Percentiles rank a stretch among this genome's conserved stretches.
phyloP scores from a whole-genome alignment of 2,888 invertebrate genomes.

The Autographa pulchrina region DNA sequence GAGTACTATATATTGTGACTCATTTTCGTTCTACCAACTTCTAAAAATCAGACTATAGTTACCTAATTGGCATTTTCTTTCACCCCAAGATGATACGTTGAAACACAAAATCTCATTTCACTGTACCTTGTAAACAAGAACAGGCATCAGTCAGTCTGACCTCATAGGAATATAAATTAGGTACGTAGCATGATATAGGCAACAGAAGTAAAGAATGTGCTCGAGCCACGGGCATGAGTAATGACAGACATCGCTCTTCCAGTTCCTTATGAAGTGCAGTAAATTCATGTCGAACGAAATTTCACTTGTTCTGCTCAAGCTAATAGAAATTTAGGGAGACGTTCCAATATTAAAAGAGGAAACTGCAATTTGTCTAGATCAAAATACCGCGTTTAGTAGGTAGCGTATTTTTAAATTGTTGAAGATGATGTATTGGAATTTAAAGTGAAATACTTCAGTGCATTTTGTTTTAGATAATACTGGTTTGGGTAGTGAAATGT shows the following conservation, averaged over 20 bases:
- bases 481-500: neutral
- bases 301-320: constrained; percentile 75
- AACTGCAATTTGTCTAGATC: constrained; percentile 47
- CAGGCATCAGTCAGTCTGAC: constrained; percentile 72
- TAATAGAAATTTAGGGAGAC: constrained; percentile 68
- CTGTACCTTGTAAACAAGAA: constrained; percentile 69
- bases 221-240: constrained; percentile 78
- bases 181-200: constrained; percentile 52
- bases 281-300: constrained; percentile 83
- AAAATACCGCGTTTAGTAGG: constrained; percentile 22
- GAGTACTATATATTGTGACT: too few relatives aligned
- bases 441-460: neutral
- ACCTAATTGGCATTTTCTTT: constrained; percentile 26
- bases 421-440: constrained; percentile 9
- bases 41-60: neutral
- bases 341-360: constrained; percentile 51
- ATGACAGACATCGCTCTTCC: constrained; percentile 79
- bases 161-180: constrained; percentile 77
- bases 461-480: neutral
- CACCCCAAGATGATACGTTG: constrained; percentile 44
- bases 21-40: neutral
- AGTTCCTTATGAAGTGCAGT: constrained; percentile 83
- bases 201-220: constrained; percentile 74
- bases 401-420: constrained; percentile 7
- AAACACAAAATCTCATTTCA: constrained; percentile 52